Evolutionary conservation across 1,140 invertebrate genomes (phyloP).

Genomic region (Trinorchestia longiramus): DNA sequence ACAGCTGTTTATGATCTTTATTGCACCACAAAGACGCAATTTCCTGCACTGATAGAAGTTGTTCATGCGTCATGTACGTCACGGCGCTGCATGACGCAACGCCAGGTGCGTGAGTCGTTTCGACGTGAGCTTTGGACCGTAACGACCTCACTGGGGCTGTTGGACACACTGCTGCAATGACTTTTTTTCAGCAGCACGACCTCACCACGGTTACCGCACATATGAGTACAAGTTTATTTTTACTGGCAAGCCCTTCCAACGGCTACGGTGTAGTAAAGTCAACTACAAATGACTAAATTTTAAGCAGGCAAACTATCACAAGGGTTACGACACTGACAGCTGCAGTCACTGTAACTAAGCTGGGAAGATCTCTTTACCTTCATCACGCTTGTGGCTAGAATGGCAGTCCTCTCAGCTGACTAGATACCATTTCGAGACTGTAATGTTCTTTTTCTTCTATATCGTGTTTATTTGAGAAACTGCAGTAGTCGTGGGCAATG

Average conservation of each 20-base stretch:
- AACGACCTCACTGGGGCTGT: not conserved
- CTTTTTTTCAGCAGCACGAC: not conserved
- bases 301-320: not conserved
- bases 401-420: not conserved
- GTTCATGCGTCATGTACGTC: conserved; percentile 10
- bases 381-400: not conserved
- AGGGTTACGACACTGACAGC: no score
- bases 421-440: no score
- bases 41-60: not conserved
- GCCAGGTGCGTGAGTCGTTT: not conserved
- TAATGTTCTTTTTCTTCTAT: no score
- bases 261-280: not conserved
- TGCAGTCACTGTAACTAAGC: not conserved
- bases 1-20: not conserved
- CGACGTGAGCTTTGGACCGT: not conserved
- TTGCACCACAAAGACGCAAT: conserved; percentile 29
- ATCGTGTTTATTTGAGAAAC: no score
- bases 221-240: not conserved
- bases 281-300: not conserved
- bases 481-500: no score
- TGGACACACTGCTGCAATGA: not conserved
- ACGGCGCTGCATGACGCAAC: not conserved
- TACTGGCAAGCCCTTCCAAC: not conserved
- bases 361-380: not conserved
- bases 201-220: not conserved